Conservation (phyloP, 2,113 vertebrate genomes). For the Beaufortia kweichowensis region DNA sequence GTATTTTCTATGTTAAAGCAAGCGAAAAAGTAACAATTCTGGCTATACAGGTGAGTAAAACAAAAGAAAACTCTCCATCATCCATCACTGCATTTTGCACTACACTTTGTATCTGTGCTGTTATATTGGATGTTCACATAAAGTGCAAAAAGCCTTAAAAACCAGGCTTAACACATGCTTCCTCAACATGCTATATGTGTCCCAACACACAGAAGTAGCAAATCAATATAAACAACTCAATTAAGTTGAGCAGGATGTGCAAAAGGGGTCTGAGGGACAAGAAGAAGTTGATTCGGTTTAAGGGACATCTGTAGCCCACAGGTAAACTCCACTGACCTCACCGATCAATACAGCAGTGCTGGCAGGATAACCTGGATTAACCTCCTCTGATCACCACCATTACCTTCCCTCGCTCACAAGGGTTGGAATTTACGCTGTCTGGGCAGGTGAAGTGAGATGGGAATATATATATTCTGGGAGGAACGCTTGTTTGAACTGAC, state of each 20-base stretch:
- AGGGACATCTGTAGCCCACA: conserved; percentile 7
- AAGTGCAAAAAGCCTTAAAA: not conserved
- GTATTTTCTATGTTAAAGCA: not conserved
- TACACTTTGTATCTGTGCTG: not conserved
- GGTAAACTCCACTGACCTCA: conserved; percentile 25
- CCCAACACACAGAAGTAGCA: conserved; percentile 15
- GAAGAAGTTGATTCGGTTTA: conserved; percentile 19
- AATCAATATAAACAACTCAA: conserved; percentile 38
- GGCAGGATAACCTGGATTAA: conserved; percentile 7
- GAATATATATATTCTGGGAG: not conserved
- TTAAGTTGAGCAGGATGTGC: conserved; percentile 29
- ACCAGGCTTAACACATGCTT: too few species aligned
- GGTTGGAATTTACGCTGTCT: conserved; percentile 1
- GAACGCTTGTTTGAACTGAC: not conserved
- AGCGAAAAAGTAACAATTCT: not conserved
- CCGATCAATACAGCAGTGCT: conserved; percentile 3
- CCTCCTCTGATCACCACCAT: conserved; percentile 5
- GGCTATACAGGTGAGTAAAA: too few species aligned
- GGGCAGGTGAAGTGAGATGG: not conserved
- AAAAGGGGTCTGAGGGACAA: conserved; percentile 14
- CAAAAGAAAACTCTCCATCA: too few species aligned
- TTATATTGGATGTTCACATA: not conserved
- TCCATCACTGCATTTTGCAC: too few species aligned
- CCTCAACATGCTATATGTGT: not conserved
- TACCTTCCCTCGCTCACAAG: conserved; percentile 1